These are phyloP conservation scores for Odontophorus gujanensis DNA, from an alignment of 2,113 vertebrate species.

Conservation along the genomic window DNA sequence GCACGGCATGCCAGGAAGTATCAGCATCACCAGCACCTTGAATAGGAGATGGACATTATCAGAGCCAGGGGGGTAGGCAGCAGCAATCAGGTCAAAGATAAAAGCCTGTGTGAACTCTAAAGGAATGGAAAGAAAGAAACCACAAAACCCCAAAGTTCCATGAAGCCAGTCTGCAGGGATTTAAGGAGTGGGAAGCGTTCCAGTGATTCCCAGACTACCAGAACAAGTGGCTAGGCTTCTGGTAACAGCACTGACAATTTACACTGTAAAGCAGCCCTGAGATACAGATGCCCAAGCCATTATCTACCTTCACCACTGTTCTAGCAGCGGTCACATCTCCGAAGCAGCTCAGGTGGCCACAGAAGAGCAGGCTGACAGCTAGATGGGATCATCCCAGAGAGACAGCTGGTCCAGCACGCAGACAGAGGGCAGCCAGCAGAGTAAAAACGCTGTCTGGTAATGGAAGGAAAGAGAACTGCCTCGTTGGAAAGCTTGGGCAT, in stretches of 20 bases:
- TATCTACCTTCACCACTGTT: neutral
- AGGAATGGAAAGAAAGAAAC: neutral
- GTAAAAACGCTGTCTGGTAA: neutral
- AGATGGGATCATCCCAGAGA: neutral
- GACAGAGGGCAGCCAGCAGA: neutral
- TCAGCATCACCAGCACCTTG: neutral
- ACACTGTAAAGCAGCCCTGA: neutral
- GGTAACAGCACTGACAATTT: neutral
- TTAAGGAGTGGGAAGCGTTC: neutral
- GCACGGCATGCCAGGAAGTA: neutral
- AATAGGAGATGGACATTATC: neutral
- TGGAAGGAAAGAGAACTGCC: rapidly evolving
- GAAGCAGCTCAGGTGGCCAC: neutral
- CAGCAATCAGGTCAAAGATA: neutral
- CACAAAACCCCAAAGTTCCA: neutral
- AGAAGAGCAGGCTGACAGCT: neutral
- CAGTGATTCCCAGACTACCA: neutral
- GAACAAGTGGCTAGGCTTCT: neutral
- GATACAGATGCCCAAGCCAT: neutral
- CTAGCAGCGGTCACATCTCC: neutral
- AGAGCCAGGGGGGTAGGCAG: neutral
- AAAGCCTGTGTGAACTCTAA: neutral
- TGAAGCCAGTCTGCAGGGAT: neutral
- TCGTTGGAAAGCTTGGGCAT: neutral
- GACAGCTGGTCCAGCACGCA: neutral